Base-by-base conservation (phyloP, 2,888 invertebrate species). In the Schizotus pectinicornis region DNA sequence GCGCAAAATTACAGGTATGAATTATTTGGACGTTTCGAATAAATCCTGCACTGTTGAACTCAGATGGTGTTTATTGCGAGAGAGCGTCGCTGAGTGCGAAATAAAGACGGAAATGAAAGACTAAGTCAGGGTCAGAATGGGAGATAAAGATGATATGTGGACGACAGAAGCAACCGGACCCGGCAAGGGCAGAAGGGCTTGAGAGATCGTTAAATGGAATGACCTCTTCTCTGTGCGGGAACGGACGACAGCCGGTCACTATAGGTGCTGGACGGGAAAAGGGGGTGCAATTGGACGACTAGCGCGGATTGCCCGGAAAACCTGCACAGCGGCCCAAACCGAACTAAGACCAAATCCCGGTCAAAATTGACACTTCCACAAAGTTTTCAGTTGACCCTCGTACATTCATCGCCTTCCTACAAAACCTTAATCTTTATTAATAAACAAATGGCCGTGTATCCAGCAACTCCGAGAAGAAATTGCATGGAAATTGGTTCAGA, bases 31-130 rank as follows among this genome's bases (percentile, higher is more conserved):
- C 42, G 12, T 51, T 30, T 33, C 49, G 14, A 30, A 41, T 51
- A 51, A 51, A 51, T 51, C 50, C 41, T 22, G 3, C 35, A 38
- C 13, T 32, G 31, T 12, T 45, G 32, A 14, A 43, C 36, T 56
- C 56, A 56, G 56, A 56, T 56, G 56, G 38, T 51, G 56, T 56
- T 56, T 56, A 56, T 56, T 50, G 38, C 35, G 43, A 55, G 52
- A 48, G 47, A 56, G 51, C 42, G 56, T 53, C 52, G 42, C 47
- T 56, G 59, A 63, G 53, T 63, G 56, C 51, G 61, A 59, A 57
- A 63, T 63, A 64, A 62, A 64, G 59, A 61, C 55, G 55, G 61
- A 64, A 63, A 63, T 63, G 56, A 60, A 58, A 61, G 53, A 36
- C 51, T 53, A 58, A 56, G 53, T 61, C 59, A 53, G 51, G 56